A percentile compares a stretch with the other conserved stretches of the same genome.
These are phyloP conservation scores for Formica selysi DNA, from an alignment of 1,140 invertebrate genomes.

Conservation along the genomic window DNA sequence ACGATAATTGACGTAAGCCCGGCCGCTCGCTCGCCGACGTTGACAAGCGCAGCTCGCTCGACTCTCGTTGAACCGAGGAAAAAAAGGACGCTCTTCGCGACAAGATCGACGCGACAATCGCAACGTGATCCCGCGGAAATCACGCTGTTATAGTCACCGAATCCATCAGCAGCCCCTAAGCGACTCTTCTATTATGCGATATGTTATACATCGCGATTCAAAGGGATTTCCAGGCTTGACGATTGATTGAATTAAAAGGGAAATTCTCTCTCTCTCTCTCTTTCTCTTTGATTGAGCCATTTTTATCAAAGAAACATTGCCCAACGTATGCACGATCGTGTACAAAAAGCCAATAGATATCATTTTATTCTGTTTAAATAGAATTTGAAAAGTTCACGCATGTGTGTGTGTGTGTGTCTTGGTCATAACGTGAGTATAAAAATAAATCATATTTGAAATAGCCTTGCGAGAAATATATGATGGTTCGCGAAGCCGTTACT, in stretches of 20 bases:
- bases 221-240: neutral
- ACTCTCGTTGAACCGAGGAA: conserved; percentile 17
- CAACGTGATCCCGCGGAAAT: neutral
- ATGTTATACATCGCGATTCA: neutral
- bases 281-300: neutral
- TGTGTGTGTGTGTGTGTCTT: neutral
- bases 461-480: neutral
- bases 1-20: conserved; percentile 41
- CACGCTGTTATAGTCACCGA: neutral
- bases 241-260: neutral
- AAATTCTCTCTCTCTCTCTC: neutral
- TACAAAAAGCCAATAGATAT: neutral
- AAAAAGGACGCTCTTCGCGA: conserved; percentile 15
- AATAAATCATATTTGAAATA: conserved; percentile 7
- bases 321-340: too few relatives aligned
- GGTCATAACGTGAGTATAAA: neutral
- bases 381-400: conserved; percentile 2
- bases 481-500: neutral
- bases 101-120: conserved; percentile 16
- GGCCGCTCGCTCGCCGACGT: neutral
- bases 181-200: neutral
- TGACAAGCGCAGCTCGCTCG: conserved; percentile 2
- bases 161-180: neutral
- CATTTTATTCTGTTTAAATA: neutral
- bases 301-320: neutral